Percentiles rank a stretch among this genome's conserved stretches.
Conservation (phyloP, 2,888 invertebrate species). For the Lagria hirta region DNA sequence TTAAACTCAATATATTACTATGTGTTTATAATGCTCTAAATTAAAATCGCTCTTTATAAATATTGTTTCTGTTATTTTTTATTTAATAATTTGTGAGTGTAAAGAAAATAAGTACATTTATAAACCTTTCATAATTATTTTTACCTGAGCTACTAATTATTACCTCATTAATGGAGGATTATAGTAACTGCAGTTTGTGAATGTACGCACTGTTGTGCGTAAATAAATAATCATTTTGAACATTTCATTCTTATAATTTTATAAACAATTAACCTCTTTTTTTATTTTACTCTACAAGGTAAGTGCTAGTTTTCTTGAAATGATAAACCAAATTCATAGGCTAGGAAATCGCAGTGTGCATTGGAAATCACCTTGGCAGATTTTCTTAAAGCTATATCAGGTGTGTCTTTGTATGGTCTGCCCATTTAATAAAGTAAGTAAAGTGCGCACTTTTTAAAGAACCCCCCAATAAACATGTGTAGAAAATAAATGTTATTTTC, state of each 20-base stretch:
- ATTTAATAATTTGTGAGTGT: conserved; percentile 40
- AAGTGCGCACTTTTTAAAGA: too few species aligned
- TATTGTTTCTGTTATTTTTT: conserved; percentile 39
- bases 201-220: conserved; percentile 41
- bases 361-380: too few species aligned
- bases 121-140: conserved; percentile 45
- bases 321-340: too few species aligned
- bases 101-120: conserved; percentile 44
- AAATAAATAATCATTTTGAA: conserved; percentile 49
- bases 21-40: conserved; percentile 34
- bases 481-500: too few species aligned
- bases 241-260: conserved; percentile 10
- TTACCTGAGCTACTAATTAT: conserved; percentile 43
- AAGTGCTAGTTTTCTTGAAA: too few species aligned
- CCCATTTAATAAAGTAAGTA: too few species aligned
- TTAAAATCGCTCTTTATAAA: conserved; percentile 38
- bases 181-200: conserved; percentile 46
- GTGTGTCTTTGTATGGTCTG: too few species aligned
- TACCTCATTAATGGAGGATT: conserved; percentile 40
- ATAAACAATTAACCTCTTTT: too few species aligned
- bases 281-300: too few species aligned
- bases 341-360: too few species aligned
- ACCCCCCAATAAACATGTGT: too few species aligned
- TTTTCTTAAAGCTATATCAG: too few species aligned
- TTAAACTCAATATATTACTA: background rate